Evolutionary conservation across 2,797 vertebrate species (phyloP), one percentile per base, ranked within the genome.

Genomic region (Sebastes kiyomatsui): DNA sequence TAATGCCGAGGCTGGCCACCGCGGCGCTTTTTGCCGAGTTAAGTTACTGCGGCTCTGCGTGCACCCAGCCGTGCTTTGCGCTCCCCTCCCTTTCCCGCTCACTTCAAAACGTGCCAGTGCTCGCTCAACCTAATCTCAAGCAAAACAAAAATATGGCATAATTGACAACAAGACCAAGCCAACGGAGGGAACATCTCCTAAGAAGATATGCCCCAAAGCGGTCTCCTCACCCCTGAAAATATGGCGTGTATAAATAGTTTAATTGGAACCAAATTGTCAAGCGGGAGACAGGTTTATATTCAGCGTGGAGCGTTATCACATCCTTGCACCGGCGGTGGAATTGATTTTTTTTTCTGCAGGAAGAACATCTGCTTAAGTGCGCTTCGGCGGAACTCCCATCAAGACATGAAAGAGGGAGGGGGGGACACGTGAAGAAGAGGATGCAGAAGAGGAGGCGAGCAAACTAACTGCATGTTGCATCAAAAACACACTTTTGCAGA

Each of bases 231-330:
- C 89, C 85, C 79, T 81, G 86, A 82, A 93, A 92, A 93, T 81
- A 86, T 67, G 84, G 72, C 74, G 13, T 79, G 86, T 86, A 91
- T 92, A 92, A 94, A 94, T 91, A 91, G 84, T 87, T 88, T 93
- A 93, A 94, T 93, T 94, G 88, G 91, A 94, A 91, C 86, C 80
- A 90, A 92, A 92, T 92, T 89, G 88, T 93, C 88, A 92, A 88
- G 91, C 42, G 12, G 85, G 77, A 91, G 91, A 92, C 90, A 88
- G 92, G 87, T 94, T 92, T 88, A 89, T 88, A 91, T 86, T 82
- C 75, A 56, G 80, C 52, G 73, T 83, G 82, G 73, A 82, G 89
- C 42, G 84, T 91, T 93, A 93, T 93, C 91, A 55, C 91, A 88
- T 86, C 88, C 88, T 70, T 70, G 89, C 92, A 93, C 91, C 66